These are phyloP conservation scores for Rhizoglyphus robini DNA, from an alignment of 1,140 invertebrate genomes.

Conservation along the genomic window DNA sequence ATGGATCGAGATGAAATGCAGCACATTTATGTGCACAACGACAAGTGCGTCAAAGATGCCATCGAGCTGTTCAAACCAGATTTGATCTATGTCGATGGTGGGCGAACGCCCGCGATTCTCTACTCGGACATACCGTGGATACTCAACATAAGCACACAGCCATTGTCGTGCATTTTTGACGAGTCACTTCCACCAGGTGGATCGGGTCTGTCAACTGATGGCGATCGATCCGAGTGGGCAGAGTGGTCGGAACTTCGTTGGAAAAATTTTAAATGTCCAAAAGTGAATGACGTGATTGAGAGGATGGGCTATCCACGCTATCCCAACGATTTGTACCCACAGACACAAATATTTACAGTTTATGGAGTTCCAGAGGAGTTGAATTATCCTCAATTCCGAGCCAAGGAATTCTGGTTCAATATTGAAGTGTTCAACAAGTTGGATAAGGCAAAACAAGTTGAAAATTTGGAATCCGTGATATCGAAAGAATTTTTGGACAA, in stretches of 20 bases:
- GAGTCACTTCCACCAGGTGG: not conserved
- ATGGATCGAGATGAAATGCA: not conserved
- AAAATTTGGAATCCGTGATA: too few species aligned
- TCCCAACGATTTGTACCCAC: not conserved
- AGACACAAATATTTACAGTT: not conserved
- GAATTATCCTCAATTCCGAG: not conserved
- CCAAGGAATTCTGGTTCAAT: not conserved
- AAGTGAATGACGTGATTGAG: not conserved
- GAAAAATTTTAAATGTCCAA: not conserved
- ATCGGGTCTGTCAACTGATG: not conserved
- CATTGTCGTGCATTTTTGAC: not conserved
- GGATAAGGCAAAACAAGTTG: not conserved
- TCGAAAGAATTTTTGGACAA: not conserved
- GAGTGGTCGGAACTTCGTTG: not conserved
- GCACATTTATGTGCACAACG: not conserved
- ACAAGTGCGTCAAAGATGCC: not conserved
- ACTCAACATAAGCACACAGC: not conserved
- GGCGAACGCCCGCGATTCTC: not conserved
- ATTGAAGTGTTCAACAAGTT: not conserved
- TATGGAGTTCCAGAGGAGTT: not conserved
- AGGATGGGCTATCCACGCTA: not conserved
- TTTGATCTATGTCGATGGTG: not conserved
- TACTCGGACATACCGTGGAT: not conserved
- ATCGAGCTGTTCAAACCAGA: not conserved
- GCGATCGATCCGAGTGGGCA: not conserved